Evolutionary conservation across 2,888 invertebrate species (phyloP).

Genomic region (Dryadula phaetusa): DNA sequence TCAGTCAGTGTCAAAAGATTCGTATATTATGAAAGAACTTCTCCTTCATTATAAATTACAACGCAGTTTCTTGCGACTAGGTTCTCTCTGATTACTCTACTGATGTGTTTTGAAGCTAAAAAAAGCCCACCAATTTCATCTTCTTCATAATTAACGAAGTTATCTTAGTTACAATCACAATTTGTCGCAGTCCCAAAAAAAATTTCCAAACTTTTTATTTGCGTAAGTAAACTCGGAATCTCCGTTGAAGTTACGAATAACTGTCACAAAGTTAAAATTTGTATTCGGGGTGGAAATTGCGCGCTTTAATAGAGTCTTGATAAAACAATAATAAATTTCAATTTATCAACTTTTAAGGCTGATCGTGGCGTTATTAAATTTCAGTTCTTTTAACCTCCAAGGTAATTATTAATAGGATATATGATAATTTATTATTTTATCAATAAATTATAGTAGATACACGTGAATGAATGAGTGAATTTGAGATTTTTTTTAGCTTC

Average conservation of each 20-base stretch:
- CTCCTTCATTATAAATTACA: too few relatives aligned
- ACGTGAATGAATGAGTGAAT: too few relatives aligned
- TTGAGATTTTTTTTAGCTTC: too few relatives aligned
- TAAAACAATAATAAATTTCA: constrained; percentile 31
- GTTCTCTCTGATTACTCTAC: too few relatives aligned
- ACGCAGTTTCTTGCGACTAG: too few relatives aligned
- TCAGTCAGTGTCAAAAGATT: too few relatives aligned
- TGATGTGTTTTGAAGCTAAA: too few relatives aligned
- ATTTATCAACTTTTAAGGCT: constrained; percentile 22
- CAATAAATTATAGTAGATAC: too few relatives aligned
- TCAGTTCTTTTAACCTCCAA: constrained; percentile 1
- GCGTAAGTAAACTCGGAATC: constrained; percentile 11
- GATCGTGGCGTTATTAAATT: constrained; percentile 10
- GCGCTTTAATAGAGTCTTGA: constrained; percentile 21
- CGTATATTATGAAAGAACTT: too few relatives aligned
- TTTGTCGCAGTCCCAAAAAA: constrained; percentile 20
- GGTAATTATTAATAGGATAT: not conserved
- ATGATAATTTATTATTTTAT: not conserved
- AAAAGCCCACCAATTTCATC: not conserved
- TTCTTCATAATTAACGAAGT: constrained; percentile 10
- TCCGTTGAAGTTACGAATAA: constrained; percentile 10
- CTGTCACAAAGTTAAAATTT: constrained; percentile 32
- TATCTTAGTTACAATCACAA: constrained; percentile 16
- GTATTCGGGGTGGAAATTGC: constrained; percentile 26
- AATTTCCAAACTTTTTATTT: constrained; percentile 12